Conservation (phyloP, 2,888 invertebrate species). For the Chrysodeixis includens region DNA sequence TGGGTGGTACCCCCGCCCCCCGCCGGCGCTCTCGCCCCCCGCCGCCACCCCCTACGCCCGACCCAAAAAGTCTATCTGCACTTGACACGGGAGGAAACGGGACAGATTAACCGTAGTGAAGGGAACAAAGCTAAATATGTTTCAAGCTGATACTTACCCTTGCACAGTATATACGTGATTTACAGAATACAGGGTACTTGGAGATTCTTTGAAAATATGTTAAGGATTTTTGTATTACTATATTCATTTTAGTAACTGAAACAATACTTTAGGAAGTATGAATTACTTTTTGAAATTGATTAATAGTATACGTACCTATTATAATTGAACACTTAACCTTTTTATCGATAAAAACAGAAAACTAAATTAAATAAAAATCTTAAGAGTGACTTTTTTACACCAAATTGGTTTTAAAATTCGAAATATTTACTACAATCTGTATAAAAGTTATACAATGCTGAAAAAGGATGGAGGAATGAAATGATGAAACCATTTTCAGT, state of each 20-base stretch:
- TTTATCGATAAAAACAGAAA: background rate
- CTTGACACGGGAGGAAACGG: conserved; percentile 89
- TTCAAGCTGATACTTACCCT: conserved; percentile 87
- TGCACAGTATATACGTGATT: conserved; percentile 72
- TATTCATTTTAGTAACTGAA: background rate
- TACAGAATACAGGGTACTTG: conserved; percentile 58
- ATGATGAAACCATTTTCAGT: conserved; percentile 88
- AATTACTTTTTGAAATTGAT: too few species aligned
- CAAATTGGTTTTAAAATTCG: too few species aligned
- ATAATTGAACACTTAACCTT: too few species aligned
- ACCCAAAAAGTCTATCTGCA: conserved; percentile 89
- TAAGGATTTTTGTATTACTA: background rate
- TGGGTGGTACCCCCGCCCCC: conserved; percentile 72
- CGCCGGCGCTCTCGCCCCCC: conserved; percentile 68
- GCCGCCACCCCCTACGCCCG: conserved; percentile 68
- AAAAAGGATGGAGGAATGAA: conserved; percentile 86
- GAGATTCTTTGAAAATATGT: conserved; percentile 13
- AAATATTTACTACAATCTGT: conserved; percentile 65
- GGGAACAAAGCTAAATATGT: conserved; percentile 89
- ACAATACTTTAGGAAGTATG: background rate
- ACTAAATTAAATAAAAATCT: background rate
- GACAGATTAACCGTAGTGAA: conserved; percentile 89
- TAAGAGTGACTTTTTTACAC: too few species aligned
- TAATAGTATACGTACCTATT: background rate
- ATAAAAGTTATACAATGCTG: conserved; percentile 82